Base-by-base conservation (phyloP, 92 coral and sea anemone species). In the Anthopleura xanthogrammica region DNA sequence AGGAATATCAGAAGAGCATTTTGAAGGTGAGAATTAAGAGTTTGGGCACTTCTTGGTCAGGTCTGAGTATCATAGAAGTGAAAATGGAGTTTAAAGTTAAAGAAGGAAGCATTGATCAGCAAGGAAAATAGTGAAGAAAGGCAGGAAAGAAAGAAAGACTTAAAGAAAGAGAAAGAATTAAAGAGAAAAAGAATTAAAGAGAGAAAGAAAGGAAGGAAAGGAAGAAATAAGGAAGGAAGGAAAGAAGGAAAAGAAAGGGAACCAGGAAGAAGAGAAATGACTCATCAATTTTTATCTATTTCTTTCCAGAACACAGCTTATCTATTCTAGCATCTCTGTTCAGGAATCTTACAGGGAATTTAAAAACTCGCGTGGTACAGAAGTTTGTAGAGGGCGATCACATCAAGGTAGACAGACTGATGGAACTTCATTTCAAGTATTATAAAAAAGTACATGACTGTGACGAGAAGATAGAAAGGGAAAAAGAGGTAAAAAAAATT, bases 381-480 rank as follows among this genome's bases (percentile, higher is more conserved):
- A 96, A 96, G 87, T 96, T 96, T 90, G 96, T 94, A 1, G 99
- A 96, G 78, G 92, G 91, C 36, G 99, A 96, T 71, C 99, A 94
- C 85, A 89, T 96, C 50, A 96, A 96, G 86, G 93, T 94, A 60
- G 99, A 96, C 83, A 77, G 99, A 66, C 94, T 96, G 41, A 96
- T 96, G 93, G 99, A 96, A 60, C 87, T 96, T 9, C 99, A 96
- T 86, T 89, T 94, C 84, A 94, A 96, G 60, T 96, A 96, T 82
- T 87, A 87, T 79, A 82, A 74, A 74, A 86, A 90, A 86, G 93
- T 96, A 72, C 99, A 92, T 72, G 97, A 94, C 41, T 94, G 98
- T 48, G 99, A 96, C 72, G 90, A 91, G 75, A 93, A 85, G 79
- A 96, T 96, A 56, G 99, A 96, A 80, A 91, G 86, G 78, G 98